These are phyloP conservation scores for Drosophila buzzatii DNA, from an alignment of 2,888 invertebrate species.

Conservation along the genomic window DNA sequence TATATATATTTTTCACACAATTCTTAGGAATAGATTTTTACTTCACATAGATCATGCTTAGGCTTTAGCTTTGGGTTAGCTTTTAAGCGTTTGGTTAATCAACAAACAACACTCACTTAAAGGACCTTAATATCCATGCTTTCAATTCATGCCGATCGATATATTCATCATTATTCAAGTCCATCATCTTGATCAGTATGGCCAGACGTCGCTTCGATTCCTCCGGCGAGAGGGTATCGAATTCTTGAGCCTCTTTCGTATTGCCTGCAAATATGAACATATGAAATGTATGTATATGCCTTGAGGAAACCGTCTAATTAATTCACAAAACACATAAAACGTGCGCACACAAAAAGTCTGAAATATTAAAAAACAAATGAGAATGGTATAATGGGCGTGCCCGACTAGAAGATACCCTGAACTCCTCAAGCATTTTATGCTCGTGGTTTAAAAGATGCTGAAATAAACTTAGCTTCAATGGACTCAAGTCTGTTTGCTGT, in stretches of 20 bases:
- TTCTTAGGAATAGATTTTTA: neutral
- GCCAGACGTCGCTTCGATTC: slow-evolving; percentile 93
- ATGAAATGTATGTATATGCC: neutral
- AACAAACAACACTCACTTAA: slow-evolving; percentile 88
- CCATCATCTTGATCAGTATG: slow-evolving; percentile 94
- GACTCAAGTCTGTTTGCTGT: no score
- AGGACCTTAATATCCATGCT: slow-evolving; percentile 96
- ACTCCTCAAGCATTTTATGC: neutral
- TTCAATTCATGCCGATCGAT: slow-evolving; percentile 94
- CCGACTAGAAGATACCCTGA: neutral
- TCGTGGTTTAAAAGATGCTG: neutral
- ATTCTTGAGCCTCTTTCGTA: slow-evolving; percentile 95
- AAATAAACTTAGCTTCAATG: neutral
- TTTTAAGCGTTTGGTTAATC: slow-evolving; percentile 63
- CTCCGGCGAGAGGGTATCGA: slow-evolving; percentile 93
- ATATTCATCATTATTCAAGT: slow-evolving; percentile 91
- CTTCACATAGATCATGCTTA: slow-evolving; percentile 42
- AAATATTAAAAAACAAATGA: slow-evolving; percentile 29
- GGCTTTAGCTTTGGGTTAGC: slow-evolving; percentile 34
- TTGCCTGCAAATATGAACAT: slow-evolving; percentile 88
- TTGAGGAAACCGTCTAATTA: slow-evolving; percentile 1
- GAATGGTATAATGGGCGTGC: neutral
- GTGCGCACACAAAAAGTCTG: slow-evolving; percentile 50
- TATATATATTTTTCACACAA: neutral
- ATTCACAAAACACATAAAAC: slow-evolving; percentile 15